Evolutionary conservation across 2,797 vertebrate species (phyloP), one percentile per base, ranked within the genome.

Genomic region (Hylomyscus alleni): DNA sequence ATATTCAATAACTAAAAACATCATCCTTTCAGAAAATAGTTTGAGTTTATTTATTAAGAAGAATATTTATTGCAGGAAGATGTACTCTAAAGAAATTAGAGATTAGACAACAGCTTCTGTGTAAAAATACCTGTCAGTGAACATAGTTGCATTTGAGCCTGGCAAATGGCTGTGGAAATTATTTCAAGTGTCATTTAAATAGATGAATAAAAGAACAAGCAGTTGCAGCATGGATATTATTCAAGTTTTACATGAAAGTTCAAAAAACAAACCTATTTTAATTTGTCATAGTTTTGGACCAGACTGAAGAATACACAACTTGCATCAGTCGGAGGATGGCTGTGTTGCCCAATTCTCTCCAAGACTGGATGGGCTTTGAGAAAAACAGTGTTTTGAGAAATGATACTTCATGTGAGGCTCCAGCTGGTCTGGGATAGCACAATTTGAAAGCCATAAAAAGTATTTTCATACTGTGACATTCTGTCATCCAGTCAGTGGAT

Each of bases 381-480:
- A 37, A 34, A 6, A 22, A 0, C 12, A 29, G 19, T 34, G 4
- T 47, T 72, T 34, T 91, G 94, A 83, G 78, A 93, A 94, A 54
- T 1, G 14, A 50, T 2, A 60, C 65, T 92, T 93, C 58, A 58
- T 3, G 2, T 20, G 56, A 85, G 82, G 92, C 60, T 80, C 72
- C 75, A 37, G 78, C 62, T 60, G 75, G 73, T 76, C 89, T 95
- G 83, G 80, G 11, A 29, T 37, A 92, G 62, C 67, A 93, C 50
- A 84, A 62, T 95, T 89, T 95, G 52, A 94, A 95, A 80, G 40
- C 52, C 52, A 50, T 20, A 19, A 50, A 93, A 94, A 67, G n/a
- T 24, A 52, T 50, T 69, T n/a, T 94, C 82, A 96, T 62, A 89
- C 24, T 3, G n/a, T 83, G 69, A 72, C 40, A 11, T 80, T 92